phyloP scores from a whole-genome alignment of 2,888 invertebrate species.

The Galeopsomyia nigrocyanea region DNA sequence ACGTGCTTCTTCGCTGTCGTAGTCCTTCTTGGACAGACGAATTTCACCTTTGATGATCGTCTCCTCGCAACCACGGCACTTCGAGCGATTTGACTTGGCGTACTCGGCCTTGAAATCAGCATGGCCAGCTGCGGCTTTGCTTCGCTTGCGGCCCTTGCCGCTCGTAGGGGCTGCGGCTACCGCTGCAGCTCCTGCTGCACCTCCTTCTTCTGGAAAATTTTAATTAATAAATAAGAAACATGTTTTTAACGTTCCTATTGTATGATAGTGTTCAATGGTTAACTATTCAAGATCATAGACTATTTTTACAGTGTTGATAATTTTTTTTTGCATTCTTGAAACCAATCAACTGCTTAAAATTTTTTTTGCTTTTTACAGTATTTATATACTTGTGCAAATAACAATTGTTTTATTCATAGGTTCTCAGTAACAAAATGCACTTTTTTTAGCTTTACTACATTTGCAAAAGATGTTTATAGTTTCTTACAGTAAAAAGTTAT shows the following conservation, averaged over 20 bases:
- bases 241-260: too few species aligned
- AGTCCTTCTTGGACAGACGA: slow-evolving; percentile 85
- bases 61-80: slow-evolving; percentile 86
- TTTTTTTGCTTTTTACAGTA: not conserved
- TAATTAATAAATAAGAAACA: not conserved
- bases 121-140: slow-evolving; percentile 63
- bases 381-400: not conserved
- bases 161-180: slow-evolving; percentile 64
- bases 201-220: slow-evolving; percentile 47
- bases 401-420: too few species aligned
- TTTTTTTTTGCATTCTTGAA: not conserved
- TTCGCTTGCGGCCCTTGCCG: slow-evolving; percentile 70
- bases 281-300: slow-evolving; percentile 46
- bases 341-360: not conserved
- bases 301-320: not conserved
- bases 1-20: slow-evolving; percentile 83
- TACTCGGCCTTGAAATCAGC: slow-evolving; percentile 86
- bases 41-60: slow-evolving; percentile 83
- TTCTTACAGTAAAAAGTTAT: not conserved
- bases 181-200: slow-evolving; percentile 61
- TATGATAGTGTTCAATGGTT: not conserved
- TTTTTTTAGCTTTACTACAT: too few species aligned
- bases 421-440: too few species aligned
- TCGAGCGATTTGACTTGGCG: slow-evolving; percentile 86
- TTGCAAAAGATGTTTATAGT: too few species aligned